These are phyloP conservation scores for Rhopilema esculentum DNA, from an alignment of 30 jellyfish, hydroid and myxozoan species.

Conservation along the genomic window DNA sequence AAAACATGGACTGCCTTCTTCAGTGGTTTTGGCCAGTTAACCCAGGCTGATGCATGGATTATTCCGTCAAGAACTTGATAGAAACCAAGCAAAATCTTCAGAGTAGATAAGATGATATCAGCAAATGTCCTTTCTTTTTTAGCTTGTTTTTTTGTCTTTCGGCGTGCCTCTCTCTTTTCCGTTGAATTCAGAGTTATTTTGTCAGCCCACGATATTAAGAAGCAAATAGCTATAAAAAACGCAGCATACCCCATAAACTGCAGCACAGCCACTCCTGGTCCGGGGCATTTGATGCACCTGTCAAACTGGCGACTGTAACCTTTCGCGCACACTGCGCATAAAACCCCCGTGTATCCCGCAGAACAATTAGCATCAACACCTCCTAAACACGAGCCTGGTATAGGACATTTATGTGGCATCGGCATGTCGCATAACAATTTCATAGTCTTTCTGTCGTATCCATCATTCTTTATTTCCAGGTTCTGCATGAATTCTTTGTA, in stretches of 20 bases:
- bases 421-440: slow-evolving; percentile 39
- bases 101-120: slow-evolving; percentile 55
- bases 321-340: slow-evolving; percentile 58
- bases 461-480: slow-evolving; percentile 19
- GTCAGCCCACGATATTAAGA: slow-evolving; percentile 53
- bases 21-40: slow-evolving; percentile 56
- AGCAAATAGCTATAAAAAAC: slow-evolving; percentile 38
- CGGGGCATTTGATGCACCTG: slow-evolving; percentile 56
- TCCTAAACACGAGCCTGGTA: slow-evolving; percentile 57
- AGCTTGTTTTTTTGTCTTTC: background rate
- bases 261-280: slow-evolving; percentile 8
- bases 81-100: slow-evolving; percentile 62
- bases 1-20: slow-evolving; percentile 7
- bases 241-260: slow-evolving; percentile 27
- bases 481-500: slow-evolving; percentile 32
- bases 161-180: background rate
- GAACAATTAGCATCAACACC: slow-evolving; percentile 55
- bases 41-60: slow-evolving; percentile 18
- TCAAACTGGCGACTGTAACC: slow-evolving; percentile 24
- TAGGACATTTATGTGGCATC: slow-evolving; percentile 48
- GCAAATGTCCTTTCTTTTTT: slow-evolving; percentile 44
- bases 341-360: slow-evolving; percentile 52
- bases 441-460: slow-evolving; percentile 17
- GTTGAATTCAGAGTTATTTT: background rate
- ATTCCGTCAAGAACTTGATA: slow-evolving; percentile 47